Evolutionary conservation across 2,888 invertebrate species (phyloP).

Genomic region (Athalia cordata): DNA sequence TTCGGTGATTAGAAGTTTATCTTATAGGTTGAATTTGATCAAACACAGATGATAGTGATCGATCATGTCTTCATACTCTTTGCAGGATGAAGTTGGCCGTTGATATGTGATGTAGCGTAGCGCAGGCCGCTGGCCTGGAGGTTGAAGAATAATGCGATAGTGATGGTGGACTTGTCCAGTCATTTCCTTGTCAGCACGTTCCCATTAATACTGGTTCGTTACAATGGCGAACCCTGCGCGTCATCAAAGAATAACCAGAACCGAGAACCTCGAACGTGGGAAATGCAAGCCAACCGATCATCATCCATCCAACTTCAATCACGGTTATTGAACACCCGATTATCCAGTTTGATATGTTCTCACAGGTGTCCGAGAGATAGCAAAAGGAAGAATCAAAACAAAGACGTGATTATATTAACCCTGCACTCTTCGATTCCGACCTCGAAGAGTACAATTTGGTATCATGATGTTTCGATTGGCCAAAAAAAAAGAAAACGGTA

Average conservation of each 20-base stretch:
- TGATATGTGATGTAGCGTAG: too few relatives aligned
- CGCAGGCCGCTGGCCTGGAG: not conserved
- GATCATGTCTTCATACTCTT: too few relatives aligned
- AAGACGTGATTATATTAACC: not conserved
- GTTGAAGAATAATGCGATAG: constrained; percentile 23
- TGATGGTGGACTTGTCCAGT: constrained; percentile 43
- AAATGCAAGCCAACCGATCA: constrained; percentile 17
- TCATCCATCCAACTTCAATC: constrained; percentile 22
- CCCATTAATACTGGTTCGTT: constrained; percentile 39
- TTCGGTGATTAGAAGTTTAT: too few relatives aligned
- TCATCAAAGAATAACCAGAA: not conserved
- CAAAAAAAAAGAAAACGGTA: too few relatives aligned
- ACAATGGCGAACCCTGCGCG: constrained; percentile 34
- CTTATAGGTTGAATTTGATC: too few relatives aligned
- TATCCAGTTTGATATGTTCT: not conserved
- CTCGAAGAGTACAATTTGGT: not conserved
- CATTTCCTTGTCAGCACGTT: constrained; percentile 43
- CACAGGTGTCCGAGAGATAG: too few relatives aligned
- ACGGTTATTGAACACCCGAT: constrained; percentile 6
- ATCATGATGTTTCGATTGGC: not conserved
- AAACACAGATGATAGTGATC: too few relatives aligned
- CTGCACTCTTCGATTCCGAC: not conserved
- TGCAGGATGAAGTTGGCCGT: too few relatives aligned
- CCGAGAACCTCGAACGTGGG: constrained; percentile 20
- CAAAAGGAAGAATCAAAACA: not conserved